Percentiles rank a stretch among this genome's conserved stretches.
Evolutionary conservation across 1,140 invertebrate species (phyloP).

Genomic region (Zeugodacus cucurbitae): DNA sequence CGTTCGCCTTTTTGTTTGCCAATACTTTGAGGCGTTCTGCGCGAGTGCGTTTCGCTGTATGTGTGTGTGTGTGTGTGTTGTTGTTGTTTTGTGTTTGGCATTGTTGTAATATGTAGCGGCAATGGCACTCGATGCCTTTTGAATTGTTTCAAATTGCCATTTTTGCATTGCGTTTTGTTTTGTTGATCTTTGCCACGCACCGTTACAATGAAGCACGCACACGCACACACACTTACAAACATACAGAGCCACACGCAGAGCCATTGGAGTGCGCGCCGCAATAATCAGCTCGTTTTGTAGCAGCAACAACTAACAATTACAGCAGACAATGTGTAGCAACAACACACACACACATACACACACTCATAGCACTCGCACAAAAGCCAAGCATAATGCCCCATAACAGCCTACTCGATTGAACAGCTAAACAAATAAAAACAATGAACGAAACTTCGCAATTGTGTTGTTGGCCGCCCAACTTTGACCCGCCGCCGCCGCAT

Average conservation of each 20-base stretch:
- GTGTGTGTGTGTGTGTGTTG: no score
- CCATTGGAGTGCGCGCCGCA: neutral
- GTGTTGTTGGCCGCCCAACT: neutral
- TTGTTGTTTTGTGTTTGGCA: no score
- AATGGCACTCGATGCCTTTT: neutral
- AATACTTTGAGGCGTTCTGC: neutral
- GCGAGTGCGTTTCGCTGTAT: neutral
- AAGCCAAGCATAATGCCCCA: neutral
- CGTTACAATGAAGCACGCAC: neutral
- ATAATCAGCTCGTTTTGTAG: neutral
- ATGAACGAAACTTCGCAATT: neutral
- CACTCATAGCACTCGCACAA: neutral
- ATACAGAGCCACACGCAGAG: neutral
- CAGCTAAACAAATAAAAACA: neutral
- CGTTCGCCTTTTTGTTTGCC: neutral
- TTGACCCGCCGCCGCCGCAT: neutral
- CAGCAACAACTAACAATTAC: neutral
- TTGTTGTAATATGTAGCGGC: neutral
- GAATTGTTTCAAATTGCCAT: conserved; percentile 8
- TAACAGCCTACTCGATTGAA: neutral
- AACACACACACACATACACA: neutral
- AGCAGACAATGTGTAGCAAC: neutral
- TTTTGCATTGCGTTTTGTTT: neutral
- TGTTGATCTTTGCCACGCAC: conserved; percentile 18
- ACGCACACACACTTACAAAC: neutral